Evolutionary conservation across 2,113 vertebrate species (phyloP), one percentile per base, ranked within the genome.

Genomic region (Saguinus midas): DNA sequence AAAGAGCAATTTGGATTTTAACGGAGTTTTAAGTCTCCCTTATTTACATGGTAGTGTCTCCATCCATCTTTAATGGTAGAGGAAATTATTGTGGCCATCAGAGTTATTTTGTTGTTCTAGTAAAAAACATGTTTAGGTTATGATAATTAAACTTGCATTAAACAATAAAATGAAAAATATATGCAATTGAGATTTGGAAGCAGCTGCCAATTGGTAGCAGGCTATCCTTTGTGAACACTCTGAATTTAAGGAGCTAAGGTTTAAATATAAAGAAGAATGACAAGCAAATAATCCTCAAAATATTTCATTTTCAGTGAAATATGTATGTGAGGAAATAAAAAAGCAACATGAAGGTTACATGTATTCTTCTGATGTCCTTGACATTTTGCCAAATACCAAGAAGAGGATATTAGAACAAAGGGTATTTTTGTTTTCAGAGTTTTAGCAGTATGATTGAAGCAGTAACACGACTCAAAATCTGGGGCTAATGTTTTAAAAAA

Each of bases 111-210:
- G 5, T 86, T 94, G 32, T 80, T 66, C 16, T 83, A 58, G 23
- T 88, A 23, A 75, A 97, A 76, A 45, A 61, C 1, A 37, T 16
- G 48, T 61, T 94, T 97, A 32, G 58, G 18, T 27, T 90, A 18
- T 94, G 58, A 58, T 96, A 97, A 88, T 90, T 93, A 88, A 97
- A 86, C 23, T 91, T 91, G 78, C 94, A 50, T 93, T 45, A 96
- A 55, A 88, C 70, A 23, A 73, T 76, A 40, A 83, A 82, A 64
- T 88, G 81, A 97, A 61, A 97, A 92, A 64, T 92, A 27, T 20
- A 70, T 75, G 52, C 57, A 87, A 79, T 0, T 87, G 90, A 96
- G 88, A 85, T 91, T 81, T 86, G 55, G 37, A 95, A 87, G 58
- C 75, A 94, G 64, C 72, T 66, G 75, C 29, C 83, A 35, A 81